Base-by-base conservation (phyloP, 2,797 vertebrate species). In the Glyptemys insculpta region DNA sequence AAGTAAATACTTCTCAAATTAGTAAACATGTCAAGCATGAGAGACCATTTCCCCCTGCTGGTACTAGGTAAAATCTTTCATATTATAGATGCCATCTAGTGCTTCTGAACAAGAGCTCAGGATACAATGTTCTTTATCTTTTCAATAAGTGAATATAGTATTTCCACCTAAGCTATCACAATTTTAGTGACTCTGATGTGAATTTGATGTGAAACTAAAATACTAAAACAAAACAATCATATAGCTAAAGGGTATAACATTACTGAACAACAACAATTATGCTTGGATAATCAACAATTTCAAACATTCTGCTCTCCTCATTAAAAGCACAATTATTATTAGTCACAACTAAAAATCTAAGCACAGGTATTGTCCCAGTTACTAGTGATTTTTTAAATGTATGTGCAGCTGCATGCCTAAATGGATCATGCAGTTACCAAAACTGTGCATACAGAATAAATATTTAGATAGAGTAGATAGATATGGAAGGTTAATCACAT, bases 161-260 rank as follows among this genome's bases (percentile, higher is more conserved):
- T 83, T 86, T 83, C 87, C 68, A 83, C 12, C 89, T 37, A 31
- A 47, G 31, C 81, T 89, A 74, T 27, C 56, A 79, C 53, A 34
- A 86, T 56, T 94, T 68, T 81, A 83, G 7, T 37, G 41, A 87
- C 57, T 27, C 5, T 37, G 31, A 1, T 53, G 83, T 72, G 79
- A 83, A 93, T 68, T 9, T 49, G n/a, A 1, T 49, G 79, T 79
- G 76, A 87, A 95, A 87, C 62, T 34, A 93, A 96, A 92, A 86
- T 62, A 81, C 2, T 25, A 65, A 95, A 90, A 59, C 82, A 72
- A 84, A 94, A 83, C 62, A 4, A 47, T 52, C 31, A 91, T 92
- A 79, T 3, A 62, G n/a, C 52, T 44, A 91, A 89, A 83, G 81
- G 83, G 29, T 25, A 56, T 5, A 12, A 0, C 3, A 90, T 44